A percentile compares a stretch with the other conserved stretches of the same genome.
Conservation (phyloP, 2,113 vertebrate species). For the Solenodon paradoxus region DNA sequence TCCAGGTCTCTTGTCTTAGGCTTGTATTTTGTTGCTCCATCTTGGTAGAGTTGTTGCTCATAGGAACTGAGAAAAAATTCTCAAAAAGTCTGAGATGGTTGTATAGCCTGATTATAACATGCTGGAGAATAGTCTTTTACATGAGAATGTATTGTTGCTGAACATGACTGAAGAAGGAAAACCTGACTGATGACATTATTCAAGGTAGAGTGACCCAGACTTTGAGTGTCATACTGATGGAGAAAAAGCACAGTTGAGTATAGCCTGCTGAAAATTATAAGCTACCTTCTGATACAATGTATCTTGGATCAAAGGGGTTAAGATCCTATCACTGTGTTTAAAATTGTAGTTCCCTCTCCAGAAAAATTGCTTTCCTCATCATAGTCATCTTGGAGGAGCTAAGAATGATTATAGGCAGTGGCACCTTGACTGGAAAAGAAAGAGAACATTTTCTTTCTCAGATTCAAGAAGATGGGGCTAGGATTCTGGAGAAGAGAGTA, state of each 20-base stretch:
- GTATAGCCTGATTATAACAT: background rate
- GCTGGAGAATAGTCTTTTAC: background rate
- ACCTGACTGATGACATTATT: background rate
- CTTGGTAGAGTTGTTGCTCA: background rate
- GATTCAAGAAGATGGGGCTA: background rate
- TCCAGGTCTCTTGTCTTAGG: background rate
- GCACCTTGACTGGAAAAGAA: background rate
- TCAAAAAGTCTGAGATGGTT: background rate
- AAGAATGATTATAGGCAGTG: background rate
- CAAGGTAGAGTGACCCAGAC: background rate
- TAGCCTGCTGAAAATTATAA: background rate
- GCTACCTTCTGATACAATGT: background rate
- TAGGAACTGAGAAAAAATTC: background rate
- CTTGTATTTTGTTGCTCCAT: background rate
- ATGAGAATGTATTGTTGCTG: background rate
- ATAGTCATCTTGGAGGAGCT: background rate
- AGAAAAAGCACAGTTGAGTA: background rate
- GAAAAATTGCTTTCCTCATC: background rate
- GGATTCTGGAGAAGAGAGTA: background rate
- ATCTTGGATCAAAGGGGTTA: background rate
- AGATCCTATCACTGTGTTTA: background rate
- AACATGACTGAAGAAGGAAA: background rate
- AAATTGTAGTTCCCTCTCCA: background rate
- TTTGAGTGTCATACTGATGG: background rate
- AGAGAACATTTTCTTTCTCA: background rate